Conservation (phyloP, 2,113 vertebrate species). For the Corynorhinus townsendii region DNA sequence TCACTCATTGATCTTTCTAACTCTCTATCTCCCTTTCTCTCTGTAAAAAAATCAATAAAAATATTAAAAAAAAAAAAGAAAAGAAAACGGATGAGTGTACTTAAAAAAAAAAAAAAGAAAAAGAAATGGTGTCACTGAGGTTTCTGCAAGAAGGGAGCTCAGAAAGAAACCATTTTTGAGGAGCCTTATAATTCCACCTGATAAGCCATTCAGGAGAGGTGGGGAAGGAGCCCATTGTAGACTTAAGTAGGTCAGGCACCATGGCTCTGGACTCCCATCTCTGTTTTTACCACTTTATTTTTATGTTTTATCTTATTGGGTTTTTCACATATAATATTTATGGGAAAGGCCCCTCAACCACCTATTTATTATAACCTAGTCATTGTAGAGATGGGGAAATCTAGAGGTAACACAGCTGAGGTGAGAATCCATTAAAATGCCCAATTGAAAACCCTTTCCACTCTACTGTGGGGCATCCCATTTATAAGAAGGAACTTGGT, state of each 20-base stretch:
- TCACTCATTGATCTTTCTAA: no score
- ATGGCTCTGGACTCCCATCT: no score
- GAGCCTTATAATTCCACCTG: not conserved
- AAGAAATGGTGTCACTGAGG: constrained; percentile 46
- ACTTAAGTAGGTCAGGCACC: not conserved
- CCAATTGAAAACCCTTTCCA: not conserved
- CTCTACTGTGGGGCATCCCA: not conserved
- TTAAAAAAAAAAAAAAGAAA: no score
- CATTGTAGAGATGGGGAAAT: not conserved
- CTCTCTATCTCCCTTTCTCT: no score
- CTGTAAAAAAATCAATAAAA: no score
- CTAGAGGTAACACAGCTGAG: not conserved
- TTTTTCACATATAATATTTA: not conserved
- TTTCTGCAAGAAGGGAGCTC: not conserved
- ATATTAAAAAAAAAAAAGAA: no score
- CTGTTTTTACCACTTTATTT: not conserved
- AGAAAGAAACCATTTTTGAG: not conserved
- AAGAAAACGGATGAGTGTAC: no score
- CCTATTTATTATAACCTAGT: not conserved
- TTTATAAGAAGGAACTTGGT: not conserved
- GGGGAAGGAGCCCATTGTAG: not conserved
- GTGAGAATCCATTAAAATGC: not conserved
- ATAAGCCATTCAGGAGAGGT: not conserved
- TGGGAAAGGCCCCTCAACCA: not conserved
- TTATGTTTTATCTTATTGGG: not conserved